Base-by-base conservation (phyloP, 1,140 invertebrate genomes). In the Rhagoletis pomonella region DNA sequence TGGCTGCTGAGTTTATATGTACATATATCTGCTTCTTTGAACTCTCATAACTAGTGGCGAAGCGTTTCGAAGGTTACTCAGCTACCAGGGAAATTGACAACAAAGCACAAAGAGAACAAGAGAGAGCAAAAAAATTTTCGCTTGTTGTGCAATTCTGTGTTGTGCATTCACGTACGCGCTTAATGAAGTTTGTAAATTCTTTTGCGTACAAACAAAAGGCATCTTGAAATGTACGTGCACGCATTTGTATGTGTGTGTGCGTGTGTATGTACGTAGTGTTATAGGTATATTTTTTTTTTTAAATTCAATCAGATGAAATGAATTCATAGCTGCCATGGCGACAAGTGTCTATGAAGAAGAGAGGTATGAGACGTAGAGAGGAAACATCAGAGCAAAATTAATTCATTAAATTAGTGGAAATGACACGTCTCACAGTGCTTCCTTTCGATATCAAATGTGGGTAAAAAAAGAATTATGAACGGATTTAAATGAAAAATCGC, bases 331-430 rank as follows among this genome's bases (percentile, higher is more conserved):
- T 29, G 64, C 64, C 19, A 42, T 67, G 64, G 39, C 64, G 29
- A 67, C 64, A 12, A 67, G 39, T 42, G 7, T 6, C 64, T 67
- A 29, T 29, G 6, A 42, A 39, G 29, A 5, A 39, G 3, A 12
- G 19, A 12, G 50, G 29, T 42, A 9, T 39, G 1, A 39, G 39
- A 29, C 64, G 29, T 39, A 42, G 39, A 42, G 64, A 10, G 29
- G 29, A 29, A 29, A 67, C 6, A 5, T 5, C 9, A 3, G 9
- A 62, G 64, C 10, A 12, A 55, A 42, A 39, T 39, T 67, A 67
- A 67, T 67, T 67, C 64, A 67, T 67, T 67, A 39, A 6, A 67
- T 67, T 67, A 67, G 64, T 29, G 29, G 19, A 67, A 39, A 19
- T 14, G 64, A 39, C 19, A 67, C 7, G 39, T 39, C 29, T 67